Percentiles rank a stretch among this genome's conserved stretches.
These are phyloP conservation scores for Drosophila kohkoa DNA, from an alignment of 1,140 invertebrate genomes.

Conservation along the genomic window DNA sequence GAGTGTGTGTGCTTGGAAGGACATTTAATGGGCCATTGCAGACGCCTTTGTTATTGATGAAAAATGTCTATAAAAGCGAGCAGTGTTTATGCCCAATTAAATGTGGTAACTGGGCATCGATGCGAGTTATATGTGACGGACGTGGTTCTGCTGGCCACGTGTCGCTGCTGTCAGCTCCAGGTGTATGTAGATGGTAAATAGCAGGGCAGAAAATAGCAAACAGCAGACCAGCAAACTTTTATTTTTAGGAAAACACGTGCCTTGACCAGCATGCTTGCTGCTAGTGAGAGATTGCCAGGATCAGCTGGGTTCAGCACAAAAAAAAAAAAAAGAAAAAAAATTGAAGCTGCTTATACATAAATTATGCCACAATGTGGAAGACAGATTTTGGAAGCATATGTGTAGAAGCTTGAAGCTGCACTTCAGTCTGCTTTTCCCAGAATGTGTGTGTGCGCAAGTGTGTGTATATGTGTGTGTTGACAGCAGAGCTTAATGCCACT, in stretches of 20 bases:
- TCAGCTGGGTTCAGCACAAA: conserved; percentile 26
- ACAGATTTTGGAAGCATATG: conserved; percentile 23
- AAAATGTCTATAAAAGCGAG: conserved; percentile 72
- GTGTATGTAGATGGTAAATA: conserved; percentile 20
- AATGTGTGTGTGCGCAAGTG: neutral
- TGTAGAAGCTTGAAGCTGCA: neutral
- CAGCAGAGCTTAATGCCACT: conserved; percentile 76
- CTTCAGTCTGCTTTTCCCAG: neutral
- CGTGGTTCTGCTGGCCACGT: conserved; percentile 33
- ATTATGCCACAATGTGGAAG: conserved; percentile 43
- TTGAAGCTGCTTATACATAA: conserved; percentile 44
- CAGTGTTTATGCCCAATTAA: conserved; percentile 74
- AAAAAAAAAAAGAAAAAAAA: neutral
- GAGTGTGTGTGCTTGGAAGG: conserved; percentile 36
- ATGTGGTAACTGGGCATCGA: conserved; percentile 61
- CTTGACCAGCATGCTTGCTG: neutral
- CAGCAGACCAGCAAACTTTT: conserved; percentile 6
- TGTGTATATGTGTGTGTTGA: conserved; percentile 49
- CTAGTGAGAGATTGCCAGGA: conserved; percentile 27
- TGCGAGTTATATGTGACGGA: conserved; percentile 59
- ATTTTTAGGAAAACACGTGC: conserved; percentile 23
- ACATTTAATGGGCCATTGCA: conserved; percentile 55
- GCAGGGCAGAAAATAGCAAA: neutral
- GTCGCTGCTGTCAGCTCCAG: conserved; percentile 15
- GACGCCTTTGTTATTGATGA: conserved; percentile 69